phyloP scores from a whole-genome alignment of 2,113 vertebrate species.

The Pycnonotus jocosus region DNA sequence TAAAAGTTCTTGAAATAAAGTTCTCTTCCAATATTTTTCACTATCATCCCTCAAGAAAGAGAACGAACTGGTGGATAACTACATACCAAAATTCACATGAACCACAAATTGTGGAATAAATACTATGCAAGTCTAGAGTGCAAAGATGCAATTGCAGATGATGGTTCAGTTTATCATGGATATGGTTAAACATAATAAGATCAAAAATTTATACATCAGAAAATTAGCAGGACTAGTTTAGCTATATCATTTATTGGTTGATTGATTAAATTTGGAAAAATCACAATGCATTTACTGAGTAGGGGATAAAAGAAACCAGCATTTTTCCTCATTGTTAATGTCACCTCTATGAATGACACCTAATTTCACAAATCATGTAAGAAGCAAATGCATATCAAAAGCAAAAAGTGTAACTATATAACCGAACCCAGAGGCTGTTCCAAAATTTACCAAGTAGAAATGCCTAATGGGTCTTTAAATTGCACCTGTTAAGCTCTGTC shows the following conservation, averaged over 20 bases:
- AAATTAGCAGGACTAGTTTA: neutral
- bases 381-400: neutral
- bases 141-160: neutral
- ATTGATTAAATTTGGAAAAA: neutral
- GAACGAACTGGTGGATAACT: neutral
- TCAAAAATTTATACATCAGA: neutral
- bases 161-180: neutral
- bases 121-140: neutral
- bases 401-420: neutral
- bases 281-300: neutral
- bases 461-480: neutral
- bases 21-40: neutral
- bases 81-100: neutral
- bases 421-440: neutral
- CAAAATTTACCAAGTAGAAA: neutral
- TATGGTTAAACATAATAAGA: neutral
- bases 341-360: neutral
- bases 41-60: neutral
- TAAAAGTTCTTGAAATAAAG: neutral
- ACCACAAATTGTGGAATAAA: neutral
- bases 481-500: neutral
- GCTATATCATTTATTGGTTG: neutral
- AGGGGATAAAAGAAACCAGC: neutral
- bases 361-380: neutral
- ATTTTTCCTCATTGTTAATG: neutral